Percentiles rank a stretch among this genome's conserved stretches.
These are phyloP conservation scores for Steinernema feltiae DNA, from an alignment of 1,140 invertebrate species.

Conservation along the genomic window DNA sequence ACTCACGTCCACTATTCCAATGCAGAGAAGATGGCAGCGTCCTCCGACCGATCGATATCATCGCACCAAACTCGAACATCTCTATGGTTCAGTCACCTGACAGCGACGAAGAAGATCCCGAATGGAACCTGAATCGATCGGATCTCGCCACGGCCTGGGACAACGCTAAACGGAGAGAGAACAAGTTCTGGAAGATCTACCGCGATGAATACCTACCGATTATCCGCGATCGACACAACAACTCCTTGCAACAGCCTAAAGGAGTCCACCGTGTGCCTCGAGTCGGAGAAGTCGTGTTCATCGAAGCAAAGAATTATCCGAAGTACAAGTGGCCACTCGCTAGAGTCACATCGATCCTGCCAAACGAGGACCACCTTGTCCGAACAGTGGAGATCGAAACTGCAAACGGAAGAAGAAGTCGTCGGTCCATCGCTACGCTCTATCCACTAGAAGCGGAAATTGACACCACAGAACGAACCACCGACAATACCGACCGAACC, in stretches of 20 bases:
- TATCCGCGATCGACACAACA: neutral
- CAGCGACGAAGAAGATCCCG: conserved; percentile 13
- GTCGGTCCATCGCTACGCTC: neutral
- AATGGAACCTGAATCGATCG: neutral
- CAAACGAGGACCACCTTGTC: neutral
- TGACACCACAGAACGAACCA: neutral
- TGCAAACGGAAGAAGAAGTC: neutral
- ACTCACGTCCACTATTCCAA: conserved; percentile 14
- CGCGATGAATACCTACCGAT: neutral
- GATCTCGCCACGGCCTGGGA: neutral
- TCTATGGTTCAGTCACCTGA: neutral
- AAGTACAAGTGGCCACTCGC: conserved; percentile 1
- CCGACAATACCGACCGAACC: neutral
- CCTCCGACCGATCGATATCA: conserved; percentile 19
- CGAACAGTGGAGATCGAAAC: neutral
- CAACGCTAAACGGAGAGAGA: neutral
- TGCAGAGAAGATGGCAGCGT: conserved; percentile 12
- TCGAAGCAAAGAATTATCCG: neutral
- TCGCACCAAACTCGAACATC: neutral
- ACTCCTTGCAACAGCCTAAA: neutral
- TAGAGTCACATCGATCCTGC: neutral
- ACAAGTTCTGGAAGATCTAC: too few species aligned
- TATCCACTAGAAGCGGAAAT: conserved; percentile 6
- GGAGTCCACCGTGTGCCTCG: neutral
- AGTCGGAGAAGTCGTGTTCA: conserved; percentile 9